Base-by-base conservation (phyloP, 1,140 invertebrate genomes). In the Brachystomella parvula region DNA sequence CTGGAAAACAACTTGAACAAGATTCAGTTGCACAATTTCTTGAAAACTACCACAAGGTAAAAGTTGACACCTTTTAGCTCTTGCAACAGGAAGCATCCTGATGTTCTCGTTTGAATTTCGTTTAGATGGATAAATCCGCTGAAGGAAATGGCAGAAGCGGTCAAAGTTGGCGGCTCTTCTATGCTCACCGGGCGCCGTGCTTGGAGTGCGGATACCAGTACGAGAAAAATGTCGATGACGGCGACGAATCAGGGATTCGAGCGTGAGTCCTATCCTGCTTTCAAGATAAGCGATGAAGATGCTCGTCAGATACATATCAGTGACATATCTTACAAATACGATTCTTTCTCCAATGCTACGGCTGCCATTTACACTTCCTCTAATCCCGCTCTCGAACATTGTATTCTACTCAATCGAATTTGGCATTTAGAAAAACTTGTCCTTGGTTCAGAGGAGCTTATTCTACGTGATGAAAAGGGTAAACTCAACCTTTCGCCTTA, bases 391-490 rank as follows among this genome's bases (percentile, higher is more conserved):
- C 47, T 71, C 15, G 65, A 71, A 49, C 60, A 67, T 0, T 71
- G 65, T 31, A 17, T 67, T 26, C 44, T 62, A 1, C 24, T 65
- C 29, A 64, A 71, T 47, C 53, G 79, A 80, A 73, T 78, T 74
- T 71, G 71, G 71, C 60, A 74, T 76, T 66, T 78, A 75, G 29
- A 76, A 76, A 72, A 71, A 76, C 56, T 69, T 72, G 0, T 81
- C 77, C 67, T 66, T 72, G 32, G 70, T 73, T 28, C 68, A 79
- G 44, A 78, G 78, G 70, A 64, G 71, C 9, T 62, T 64, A 21
- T 71, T 70, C 21, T 75, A 77, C 67, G 63, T 73, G 12, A 73
- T 74, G 31, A 74, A 26, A 61, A 61, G 9, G 66, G 66, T 67
- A 67, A 57, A 35, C 28, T n/a, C n/a, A n/a, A n/a, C n/a, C n/a